These are phyloP conservation scores for Dendropsophus ebraccatus DNA, from an alignment of 2,113 vertebrate species.

Conservation along the genomic window DNA sequence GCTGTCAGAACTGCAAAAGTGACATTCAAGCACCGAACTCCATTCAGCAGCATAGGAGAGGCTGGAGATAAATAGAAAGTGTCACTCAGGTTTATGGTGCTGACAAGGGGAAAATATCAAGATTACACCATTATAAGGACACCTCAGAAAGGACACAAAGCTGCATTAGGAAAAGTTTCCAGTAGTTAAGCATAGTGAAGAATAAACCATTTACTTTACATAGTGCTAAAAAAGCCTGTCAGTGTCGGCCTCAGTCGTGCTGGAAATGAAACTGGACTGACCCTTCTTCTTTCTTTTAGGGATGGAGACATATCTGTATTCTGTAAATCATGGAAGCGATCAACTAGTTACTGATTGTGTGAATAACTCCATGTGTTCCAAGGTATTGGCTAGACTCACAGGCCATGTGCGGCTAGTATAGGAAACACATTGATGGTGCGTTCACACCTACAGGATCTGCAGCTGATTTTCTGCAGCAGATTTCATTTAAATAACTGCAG, in stretches of 20 bases:
- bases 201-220: not conserved
- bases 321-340: too few relatives aligned
- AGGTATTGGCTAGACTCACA: too few relatives aligned
- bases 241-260: not conserved
- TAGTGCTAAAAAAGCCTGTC: not conserved
- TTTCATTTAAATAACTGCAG: too few relatives aligned
- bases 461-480: too few relatives aligned
- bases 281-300: too few relatives aligned
- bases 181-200: not conserved
- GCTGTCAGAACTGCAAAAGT: constrained; percentile 41
- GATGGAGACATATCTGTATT: too few relatives aligned
- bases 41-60: not conserved
- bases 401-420: too few relatives aligned
- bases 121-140: not conserved
- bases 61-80: not conserved
- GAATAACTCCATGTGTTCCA: too few relatives aligned
- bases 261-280: not conserved
- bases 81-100: not conserved
- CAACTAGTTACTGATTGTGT: too few relatives aligned
- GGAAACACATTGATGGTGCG: too few relatives aligned
- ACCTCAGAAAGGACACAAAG: not conserved
- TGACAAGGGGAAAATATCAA: not conserved
- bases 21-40: not conserved
- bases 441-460: too few relatives aligned
- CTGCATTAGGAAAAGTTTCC: not conserved